A percentile compares a stretch with the other conserved stretches of the same genome.
phyloP scores from a whole-genome alignment of 2,797 vertebrate genomes.

The Malacoraja senta region DNA sequence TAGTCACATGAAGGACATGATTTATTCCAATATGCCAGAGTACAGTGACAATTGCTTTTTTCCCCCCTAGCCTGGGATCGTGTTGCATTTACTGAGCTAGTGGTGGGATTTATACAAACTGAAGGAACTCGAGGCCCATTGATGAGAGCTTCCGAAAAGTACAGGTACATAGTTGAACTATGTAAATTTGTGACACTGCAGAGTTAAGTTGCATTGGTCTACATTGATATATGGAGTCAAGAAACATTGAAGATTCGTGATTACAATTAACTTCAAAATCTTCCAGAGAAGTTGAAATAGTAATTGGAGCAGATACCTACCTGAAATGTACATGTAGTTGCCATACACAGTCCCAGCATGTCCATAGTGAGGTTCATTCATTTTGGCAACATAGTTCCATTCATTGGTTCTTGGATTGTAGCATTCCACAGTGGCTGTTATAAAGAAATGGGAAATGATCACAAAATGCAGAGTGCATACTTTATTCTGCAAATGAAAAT shows the following conservation, averaged over 20 bases:
- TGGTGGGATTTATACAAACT: neutral
- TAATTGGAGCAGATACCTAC: conserved; percentile 52
- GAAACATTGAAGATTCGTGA: neutral
- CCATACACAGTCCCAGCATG: conserved; percentile 95
- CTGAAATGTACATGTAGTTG: conserved; percentile 99
- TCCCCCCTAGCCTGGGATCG: neutral
- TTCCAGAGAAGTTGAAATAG: neutral
- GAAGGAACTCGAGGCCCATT: neutral
- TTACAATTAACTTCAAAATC: neutral
- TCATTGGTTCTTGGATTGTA: conserved; percentile 97
- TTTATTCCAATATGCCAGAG: neutral
- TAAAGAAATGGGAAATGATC: conserved; percentile 39
- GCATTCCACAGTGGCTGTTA: conserved; percentile 89
- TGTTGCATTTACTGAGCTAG: neutral
- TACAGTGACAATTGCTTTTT: neutral
- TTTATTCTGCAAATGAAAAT: neutral
- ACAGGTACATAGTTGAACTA: neutral
- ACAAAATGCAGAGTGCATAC: neutral
- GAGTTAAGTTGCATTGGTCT: neutral
- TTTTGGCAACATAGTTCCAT: conserved; percentile 96
- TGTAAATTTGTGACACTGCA: neutral
- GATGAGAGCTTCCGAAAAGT: neutral
- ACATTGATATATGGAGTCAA: neutral
- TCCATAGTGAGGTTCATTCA: conserved; percentile 95
- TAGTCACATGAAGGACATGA: too few relatives aligned